Conservation (phyloP, 2,888 invertebrate species). For the Leptinotarsa haldemani region DNA sequence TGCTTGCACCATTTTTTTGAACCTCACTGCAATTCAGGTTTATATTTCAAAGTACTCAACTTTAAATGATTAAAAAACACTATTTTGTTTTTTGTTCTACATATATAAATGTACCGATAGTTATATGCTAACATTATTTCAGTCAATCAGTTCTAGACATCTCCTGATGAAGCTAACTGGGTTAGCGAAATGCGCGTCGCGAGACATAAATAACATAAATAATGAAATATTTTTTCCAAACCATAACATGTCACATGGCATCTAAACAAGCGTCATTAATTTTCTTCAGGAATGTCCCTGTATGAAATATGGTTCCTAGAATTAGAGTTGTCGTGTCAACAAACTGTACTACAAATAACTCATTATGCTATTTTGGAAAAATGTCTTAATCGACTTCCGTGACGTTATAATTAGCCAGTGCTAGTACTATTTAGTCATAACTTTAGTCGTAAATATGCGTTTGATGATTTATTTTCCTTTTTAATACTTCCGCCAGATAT, state of each 20-base stretch:
- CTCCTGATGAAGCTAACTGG: too few relatives aligned
- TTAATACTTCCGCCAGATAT: slow-evolving; percentile 6
- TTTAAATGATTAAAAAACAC: too few relatives aligned
- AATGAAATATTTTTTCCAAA: too few relatives aligned
- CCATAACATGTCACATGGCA: background rate
- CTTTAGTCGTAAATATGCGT: background rate
- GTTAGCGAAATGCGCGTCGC: too few relatives aligned
- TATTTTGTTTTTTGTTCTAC: too few relatives aligned
- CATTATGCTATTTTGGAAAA: slow-evolving; percentile 22
- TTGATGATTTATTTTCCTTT: slow-evolving; percentile 2
- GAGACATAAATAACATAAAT: too few relatives aligned
- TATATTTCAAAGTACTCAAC: too few relatives aligned
- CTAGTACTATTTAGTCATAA: background rate
- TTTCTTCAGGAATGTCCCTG: background rate
- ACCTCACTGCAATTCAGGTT: too few relatives aligned
- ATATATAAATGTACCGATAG: too few relatives aligned
- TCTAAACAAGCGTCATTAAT: background rate
- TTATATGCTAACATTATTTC: too few relatives aligned
- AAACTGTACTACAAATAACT: slow-evolving; percentile 22
- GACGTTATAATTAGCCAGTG: slow-evolving; percentile 19
- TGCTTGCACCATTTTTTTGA: too few relatives aligned
- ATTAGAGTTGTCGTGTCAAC: slow-evolving; percentile 16
- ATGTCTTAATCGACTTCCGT: slow-evolving; percentile 21
- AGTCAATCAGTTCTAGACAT: too few relatives aligned
- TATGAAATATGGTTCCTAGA: slow-evolving; percentile 2